Percentiles rank a stretch among this genome's conserved stretches.
Conservation (phyloP, 2,113 vertebrate genomes). For the Tichodroma muraria region DNA sequence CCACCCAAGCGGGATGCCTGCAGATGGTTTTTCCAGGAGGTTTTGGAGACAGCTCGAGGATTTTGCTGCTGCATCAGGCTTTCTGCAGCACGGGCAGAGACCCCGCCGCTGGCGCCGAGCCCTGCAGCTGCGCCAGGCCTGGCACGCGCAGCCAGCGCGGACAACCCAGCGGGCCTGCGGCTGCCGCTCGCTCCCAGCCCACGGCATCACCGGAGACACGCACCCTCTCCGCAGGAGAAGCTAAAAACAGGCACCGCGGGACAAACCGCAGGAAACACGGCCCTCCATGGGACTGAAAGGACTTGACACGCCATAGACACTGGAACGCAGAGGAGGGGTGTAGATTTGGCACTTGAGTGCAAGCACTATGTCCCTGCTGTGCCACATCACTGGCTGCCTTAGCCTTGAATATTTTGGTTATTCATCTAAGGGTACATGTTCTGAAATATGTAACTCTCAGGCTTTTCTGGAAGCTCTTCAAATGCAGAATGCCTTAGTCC, state of each 20-base stretch:
- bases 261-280: neutral
- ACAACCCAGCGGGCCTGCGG: neutral
- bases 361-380: neutral
- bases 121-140: neutral
- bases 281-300: neutral
- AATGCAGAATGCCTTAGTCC: neutral
- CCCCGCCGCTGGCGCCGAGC: accelerated
- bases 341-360: neutral
- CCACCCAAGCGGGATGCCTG: neutral
- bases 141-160: neutral
- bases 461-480: neutral
- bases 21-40: neutral
- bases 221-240: neutral
- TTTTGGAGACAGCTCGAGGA: neutral
- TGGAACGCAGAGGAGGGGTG: neutral
- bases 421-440: neutral
- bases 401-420: neutral
- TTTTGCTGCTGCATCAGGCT: conserved; percentile 11
- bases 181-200: neutral
- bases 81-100: neutral
- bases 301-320: accelerated
- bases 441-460: neutral
- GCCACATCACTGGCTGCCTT: neutral
- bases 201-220: neutral
- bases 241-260: neutral